Percentiles rank a stretch among this genome's conserved stretches.
phyloP scores from a whole-genome alignment of 2,797 vertebrate genomes.

The Gadopsis bispinosus region DNA sequence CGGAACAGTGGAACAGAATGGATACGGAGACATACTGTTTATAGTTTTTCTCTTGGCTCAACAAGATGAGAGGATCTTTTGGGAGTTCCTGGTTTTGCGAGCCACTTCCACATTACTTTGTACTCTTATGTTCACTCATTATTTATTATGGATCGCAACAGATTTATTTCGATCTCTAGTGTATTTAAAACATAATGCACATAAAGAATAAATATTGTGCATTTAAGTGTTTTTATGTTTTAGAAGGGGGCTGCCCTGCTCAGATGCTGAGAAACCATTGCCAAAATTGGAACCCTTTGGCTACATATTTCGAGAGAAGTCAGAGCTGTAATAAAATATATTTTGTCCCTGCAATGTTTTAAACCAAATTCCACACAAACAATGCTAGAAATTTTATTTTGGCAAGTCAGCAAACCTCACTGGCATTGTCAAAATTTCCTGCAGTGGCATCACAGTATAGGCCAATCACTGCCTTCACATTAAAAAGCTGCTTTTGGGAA shows the following conservation, averaged over 20 bases:
- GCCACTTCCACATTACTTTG: conserved; percentile 30
- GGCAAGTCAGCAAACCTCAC: not conserved
- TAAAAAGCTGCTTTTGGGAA: not conserved
- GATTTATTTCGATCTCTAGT: conserved; percentile 10
- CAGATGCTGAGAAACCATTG: not conserved
- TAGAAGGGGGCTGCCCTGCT: not conserved
- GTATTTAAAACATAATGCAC: conserved; percentile 8
- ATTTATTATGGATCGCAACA: conserved; percentile 31
- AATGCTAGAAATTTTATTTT: conserved; percentile 1
- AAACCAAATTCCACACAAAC: not conserved
- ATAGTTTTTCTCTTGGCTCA: conserved; percentile 45
- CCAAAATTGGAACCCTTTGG: not conserved
- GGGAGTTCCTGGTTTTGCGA: conserved; percentile 41
- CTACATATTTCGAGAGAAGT: not conserved
- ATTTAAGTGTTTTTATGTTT: not conserved
- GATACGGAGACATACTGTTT: conserved; percentile 52
- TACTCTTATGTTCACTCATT: conserved; percentile 29
- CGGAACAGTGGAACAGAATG: conserved; percentile 30
- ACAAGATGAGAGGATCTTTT: conserved; percentile 30
- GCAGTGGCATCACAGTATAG: not conserved
- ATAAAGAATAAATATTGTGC: not conserved
- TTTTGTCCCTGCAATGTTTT: not conserved
- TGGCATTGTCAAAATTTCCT: not conserved
- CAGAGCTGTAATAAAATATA: not conserved
- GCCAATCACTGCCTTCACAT: not conserved